Evolutionary conservation across 2,797 vertebrate species (phyloP).

Genomic region (Propithecus deckenii): DNA sequence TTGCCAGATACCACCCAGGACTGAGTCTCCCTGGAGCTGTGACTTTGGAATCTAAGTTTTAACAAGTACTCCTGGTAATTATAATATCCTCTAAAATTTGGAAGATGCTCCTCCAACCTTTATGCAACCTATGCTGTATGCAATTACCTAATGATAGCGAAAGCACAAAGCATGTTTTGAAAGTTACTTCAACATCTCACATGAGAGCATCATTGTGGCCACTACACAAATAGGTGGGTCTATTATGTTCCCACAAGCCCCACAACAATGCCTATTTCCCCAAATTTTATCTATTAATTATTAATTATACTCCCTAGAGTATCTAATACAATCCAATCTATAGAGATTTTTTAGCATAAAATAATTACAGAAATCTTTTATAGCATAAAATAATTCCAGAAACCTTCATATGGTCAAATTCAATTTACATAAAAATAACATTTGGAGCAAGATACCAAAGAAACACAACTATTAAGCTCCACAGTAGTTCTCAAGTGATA

Average conservation of each 20-base stretch:
- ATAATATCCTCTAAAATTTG: background rate
- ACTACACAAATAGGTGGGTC: background rate
- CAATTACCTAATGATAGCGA: background rate
- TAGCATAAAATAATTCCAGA: background rate
- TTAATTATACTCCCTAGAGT: background rate
- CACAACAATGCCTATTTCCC: background rate
- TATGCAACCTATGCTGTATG: background rate
- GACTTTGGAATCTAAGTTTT: background rate
- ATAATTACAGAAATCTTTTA: background rate
- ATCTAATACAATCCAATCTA: background rate
- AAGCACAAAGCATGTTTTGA: background rate
- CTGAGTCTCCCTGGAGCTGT: background rate
- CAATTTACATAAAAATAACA: constrained; percentile 6
- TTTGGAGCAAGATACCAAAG: constrained; percentile 7
- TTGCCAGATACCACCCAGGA: background rate
- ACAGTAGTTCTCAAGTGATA: background rate
- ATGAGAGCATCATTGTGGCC: background rate
- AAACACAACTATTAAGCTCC: background rate
- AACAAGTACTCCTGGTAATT: background rate
- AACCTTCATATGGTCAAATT: background rate
- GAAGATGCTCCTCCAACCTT: background rate
- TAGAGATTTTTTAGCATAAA: background rate
- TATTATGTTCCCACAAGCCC: background rate
- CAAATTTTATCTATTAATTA: background rate
- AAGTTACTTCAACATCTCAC: background rate